phyloP scores from a whole-genome alignment of 2,113 vertebrate species.

The Eclectus roratus region DNA sequence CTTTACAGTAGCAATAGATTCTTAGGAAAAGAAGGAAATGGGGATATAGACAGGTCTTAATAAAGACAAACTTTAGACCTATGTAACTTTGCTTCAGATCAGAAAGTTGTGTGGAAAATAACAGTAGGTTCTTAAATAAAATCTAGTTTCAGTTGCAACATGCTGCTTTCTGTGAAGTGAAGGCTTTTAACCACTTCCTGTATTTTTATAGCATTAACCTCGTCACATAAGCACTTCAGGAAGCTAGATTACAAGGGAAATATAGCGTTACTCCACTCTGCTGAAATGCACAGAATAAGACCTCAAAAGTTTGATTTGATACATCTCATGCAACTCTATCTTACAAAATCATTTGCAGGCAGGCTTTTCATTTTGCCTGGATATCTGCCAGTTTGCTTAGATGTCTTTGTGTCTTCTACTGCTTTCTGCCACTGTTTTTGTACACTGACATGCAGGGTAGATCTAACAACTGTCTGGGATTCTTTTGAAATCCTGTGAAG shows the following conservation, averaged over 20 bases:
- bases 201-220: not conserved
- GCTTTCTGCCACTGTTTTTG: not conserved
- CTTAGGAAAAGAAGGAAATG: not conserved
- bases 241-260: not conserved
- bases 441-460: not conserved
- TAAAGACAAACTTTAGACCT: not conserved
- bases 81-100: not conserved
- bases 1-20: not conserved
- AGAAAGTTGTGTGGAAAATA: not conserved
- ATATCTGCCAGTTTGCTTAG: not conserved
- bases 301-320: not conserved
- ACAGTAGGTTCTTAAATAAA: not conserved
- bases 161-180: not conserved
- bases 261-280: not conserved
- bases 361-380: not conserved
- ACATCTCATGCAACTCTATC: not conserved
- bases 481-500: not conserved
- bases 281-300: not conserved
- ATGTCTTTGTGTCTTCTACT: not conserved
- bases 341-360: not conserved
- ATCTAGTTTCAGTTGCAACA: not conserved
- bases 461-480: not conserved
- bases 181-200: constrained; percentile 18
- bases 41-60: not conserved
- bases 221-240: not conserved